Evolutionary conservation across 1,140 invertebrate genomes (phyloP).

Genomic region (Brachystomella parvula): DNA sequence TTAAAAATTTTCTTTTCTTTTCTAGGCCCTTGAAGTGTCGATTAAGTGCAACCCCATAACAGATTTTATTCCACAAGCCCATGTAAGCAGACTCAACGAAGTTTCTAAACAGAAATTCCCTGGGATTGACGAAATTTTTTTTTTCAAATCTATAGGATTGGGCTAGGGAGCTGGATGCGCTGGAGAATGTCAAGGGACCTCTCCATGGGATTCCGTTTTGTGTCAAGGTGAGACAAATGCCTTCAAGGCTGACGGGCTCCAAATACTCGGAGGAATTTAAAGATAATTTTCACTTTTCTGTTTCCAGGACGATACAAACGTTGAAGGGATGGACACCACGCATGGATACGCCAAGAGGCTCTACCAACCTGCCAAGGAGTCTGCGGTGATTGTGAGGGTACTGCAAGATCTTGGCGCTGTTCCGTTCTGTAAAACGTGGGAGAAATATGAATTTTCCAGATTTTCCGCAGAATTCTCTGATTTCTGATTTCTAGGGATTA

Average conservation of each 20-base stretch:
- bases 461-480: no score
- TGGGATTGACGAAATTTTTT: not conserved
- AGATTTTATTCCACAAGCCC: slow-evolving; percentile 42
- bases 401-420: slow-evolving; percentile 42
- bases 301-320: slow-evolving; percentile 39
- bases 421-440: slow-evolving; percentile 47
- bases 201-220: slow-evolving; percentile 44
- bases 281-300: no score
- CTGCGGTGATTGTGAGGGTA: slow-evolving; percentile 42
- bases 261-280: no score
- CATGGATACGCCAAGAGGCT: slow-evolving; percentile 43
- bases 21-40: slow-evolving; percentile 44
- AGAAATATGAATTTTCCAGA: no score
- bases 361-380: slow-evolving; percentile 39
- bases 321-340: slow-evolving; percentile 46
- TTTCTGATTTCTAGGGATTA: no score
- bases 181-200: slow-evolving; percentile 28
- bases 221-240: no score
- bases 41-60: slow-evolving; percentile 40
- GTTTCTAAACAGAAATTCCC: not conserved
- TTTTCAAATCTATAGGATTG: slow-evolving; percentile 14
- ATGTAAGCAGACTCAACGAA: slow-evolving; percentile 28
- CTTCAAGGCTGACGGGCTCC: no score
- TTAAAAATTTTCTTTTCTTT: slow-evolving; percentile 6
- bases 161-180: slow-evolving; percentile 28